Conservation (phyloP, 2,888 invertebrate species). For the Rhagonycha fulva region DNA sequence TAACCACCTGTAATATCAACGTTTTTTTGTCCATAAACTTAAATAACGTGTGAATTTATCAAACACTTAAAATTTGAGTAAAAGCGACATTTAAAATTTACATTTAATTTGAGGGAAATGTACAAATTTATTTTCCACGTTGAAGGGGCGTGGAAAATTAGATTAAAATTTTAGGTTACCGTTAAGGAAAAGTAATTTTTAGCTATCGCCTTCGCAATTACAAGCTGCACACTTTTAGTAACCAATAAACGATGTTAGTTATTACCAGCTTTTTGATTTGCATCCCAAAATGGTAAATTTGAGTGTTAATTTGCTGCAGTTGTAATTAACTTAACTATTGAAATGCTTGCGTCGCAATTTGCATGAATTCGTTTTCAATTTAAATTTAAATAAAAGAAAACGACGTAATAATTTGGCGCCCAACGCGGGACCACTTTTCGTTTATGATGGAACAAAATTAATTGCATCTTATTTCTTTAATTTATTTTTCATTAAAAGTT, state of each 20-base stretch:
- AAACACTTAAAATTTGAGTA: neutral
- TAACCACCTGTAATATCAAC: neutral
- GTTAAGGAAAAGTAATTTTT: neutral
- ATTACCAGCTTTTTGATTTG: neutral
- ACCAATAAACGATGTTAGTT: neutral
- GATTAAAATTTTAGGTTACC: constrained; percentile 5
- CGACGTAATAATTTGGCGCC: neutral
- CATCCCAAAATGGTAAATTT: neutral
- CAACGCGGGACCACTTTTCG: neutral
- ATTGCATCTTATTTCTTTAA: neutral
- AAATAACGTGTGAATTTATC: neutral
- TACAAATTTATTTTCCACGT: constrained; percentile 5
- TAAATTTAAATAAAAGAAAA: neutral
- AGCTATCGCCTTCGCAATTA: constrained; percentile 1
- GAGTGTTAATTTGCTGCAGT: neutral
- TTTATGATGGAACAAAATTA: neutral
- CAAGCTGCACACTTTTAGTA: neutral
- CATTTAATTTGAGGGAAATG: constrained; percentile 5
- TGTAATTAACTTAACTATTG: neutral
- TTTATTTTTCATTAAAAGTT: neutral
- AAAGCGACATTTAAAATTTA: constrained; percentile 5
- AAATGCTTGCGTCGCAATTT: neutral
- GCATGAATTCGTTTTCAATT: neutral
- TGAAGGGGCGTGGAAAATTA: constrained; percentile 1
- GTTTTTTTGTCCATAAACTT: too few relatives aligned